Base-by-base conservation (phyloP, 1,140 invertebrate species). In the Sarcophaga bullata region DNA sequence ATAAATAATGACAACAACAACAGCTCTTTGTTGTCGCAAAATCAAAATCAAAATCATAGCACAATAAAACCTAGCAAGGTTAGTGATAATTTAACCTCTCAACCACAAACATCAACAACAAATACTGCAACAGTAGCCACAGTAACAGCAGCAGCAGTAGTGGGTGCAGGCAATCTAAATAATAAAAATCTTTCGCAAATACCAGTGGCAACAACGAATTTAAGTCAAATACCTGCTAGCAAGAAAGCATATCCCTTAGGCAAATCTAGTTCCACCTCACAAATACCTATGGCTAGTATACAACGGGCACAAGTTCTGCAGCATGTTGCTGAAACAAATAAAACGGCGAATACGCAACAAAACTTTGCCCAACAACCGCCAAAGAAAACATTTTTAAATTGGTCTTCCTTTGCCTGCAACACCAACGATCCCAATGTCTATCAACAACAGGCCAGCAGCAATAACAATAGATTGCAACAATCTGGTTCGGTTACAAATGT, bases 201-300 rank as follows among this genome's bases (percentile, higher is more conserved):
- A 68, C 76, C 80, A 78, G 19, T 82, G 86, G 37, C 78, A 80
- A 76, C 80, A 81, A 80, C 81, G 75, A 19, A 81, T 82, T 25
- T 75, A 82, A 78, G 54, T 1, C 85, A 86, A 81, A 85, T 86
- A 50, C 83, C 87, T 37, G 62, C 86, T 50, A 37, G 4, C 25
- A 85, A 88, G 68, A 86, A 86, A 72, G 80, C 15, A 17, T 82
- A 76, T 68, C 81, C 84, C 9, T 88, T 89, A 68, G 86, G 87
- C 73, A 89, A 89, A 82, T 89, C 88, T 11, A 88, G 87, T 80
- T 88, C 87, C 17, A 88, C 88, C 47, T 89, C 87, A 46, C 88
- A 89, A 83, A 86, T 89, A 82, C 87, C 87, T 75, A 84, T 86
- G 85, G 85, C 83, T 62, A 78, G 48, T 19, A 84, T 86, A 73